These are phyloP conservation scores for Brachionus manjavacas DNA, from an alignment of 1,140 invertebrate genomes.

Conservation along the genomic window DNA sequence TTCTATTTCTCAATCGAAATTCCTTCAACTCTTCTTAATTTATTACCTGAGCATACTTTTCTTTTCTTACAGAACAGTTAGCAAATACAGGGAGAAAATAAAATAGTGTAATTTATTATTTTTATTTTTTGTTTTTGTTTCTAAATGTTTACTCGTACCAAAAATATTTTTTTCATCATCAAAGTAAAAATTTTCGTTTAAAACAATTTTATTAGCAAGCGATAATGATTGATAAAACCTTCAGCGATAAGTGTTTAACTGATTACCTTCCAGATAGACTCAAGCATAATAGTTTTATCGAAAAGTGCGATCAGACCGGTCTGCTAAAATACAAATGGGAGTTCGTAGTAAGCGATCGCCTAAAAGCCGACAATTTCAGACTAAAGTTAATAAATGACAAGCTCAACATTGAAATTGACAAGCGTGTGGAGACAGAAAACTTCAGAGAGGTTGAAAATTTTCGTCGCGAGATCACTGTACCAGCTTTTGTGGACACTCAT, in stretches of 20 bases:
- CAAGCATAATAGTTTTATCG: not conserved
- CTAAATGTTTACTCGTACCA: slow-evolving; percentile 13
- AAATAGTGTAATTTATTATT: slow-evolving; percentile 27
- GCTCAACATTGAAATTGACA: not conserved
- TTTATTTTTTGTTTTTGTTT: slow-evolving; percentile 3
- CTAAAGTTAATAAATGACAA: not conserved
- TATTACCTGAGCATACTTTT: slow-evolving; percentile 21
- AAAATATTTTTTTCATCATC: slow-evolving; percentile 17
- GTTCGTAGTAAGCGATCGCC: not conserved
- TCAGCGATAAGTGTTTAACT: not conserved
- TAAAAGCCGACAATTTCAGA: not conserved
- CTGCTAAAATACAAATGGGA: slow-evolving; percentile 25
- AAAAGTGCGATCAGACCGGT: slow-evolving; percentile 8
- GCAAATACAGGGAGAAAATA: not conserved
- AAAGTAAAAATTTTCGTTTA: not conserved
- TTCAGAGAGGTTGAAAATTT: slow-evolving; percentile 15
- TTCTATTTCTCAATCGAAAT: not conserved
- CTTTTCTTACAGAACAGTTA: slow-evolving; percentile 24
- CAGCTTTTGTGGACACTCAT: not conserved
- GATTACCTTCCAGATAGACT: not conserved
- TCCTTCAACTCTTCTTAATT: slow-evolving; percentile 20
- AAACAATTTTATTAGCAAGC: not conserved
- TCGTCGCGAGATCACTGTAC: not conserved
- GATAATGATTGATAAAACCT: slow-evolving; percentile 13
- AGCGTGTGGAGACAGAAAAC: not conserved